phyloP scores from a whole-genome alignment of 2,113 vertebrate genomes.

The Ammodytes dubius region DNA sequence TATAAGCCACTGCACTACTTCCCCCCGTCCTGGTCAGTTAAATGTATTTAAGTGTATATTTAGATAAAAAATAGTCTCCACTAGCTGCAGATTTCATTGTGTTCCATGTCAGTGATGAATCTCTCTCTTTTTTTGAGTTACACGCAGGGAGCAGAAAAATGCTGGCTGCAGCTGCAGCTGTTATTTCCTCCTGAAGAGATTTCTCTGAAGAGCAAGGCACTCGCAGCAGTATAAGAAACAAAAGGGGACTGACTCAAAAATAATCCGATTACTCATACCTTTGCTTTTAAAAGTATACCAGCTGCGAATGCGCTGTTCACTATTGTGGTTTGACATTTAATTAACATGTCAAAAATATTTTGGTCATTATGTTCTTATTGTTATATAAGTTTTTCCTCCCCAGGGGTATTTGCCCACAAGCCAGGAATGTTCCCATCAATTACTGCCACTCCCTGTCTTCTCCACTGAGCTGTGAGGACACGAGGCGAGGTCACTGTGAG shows the following conservation, averaged over 20 bases:
- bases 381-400: conserved; percentile 34
- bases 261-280: conserved; percentile 64
- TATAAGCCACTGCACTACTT: conserved; percentile 55
- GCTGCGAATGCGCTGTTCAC: conserved; percentile 48
- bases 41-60: conserved; percentile 82
- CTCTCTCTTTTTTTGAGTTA: conserved; percentile 75
- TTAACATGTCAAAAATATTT: conserved; percentile 76
- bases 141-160: conserved; percentile 72
- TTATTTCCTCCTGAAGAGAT: conserved; percentile 65
- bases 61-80: conserved; percentile 81
- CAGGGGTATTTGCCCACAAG: conserved; percentile 62
- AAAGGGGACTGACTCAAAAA: conserved; percentile 25
- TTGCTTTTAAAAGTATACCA: conserved; percentile 55
- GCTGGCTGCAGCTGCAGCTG: conserved; percentile 43
- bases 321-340: conserved; percentile 74
- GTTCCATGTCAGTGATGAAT: conserved; percentile 84
- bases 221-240: conserved; percentile 12
- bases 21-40: conserved; percentile 79
- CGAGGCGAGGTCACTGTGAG: conserved; percentile 45
- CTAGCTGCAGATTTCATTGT: conserved; percentile 77
- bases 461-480: conserved; percentile 44
- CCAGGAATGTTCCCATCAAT: conserved; percentile 64
- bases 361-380: conserved; percentile 61
- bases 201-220: conserved; percentile 12
- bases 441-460: conserved; percentile 50